Evolutionary conservation across 1,140 invertebrate species (phyloP).

Genomic region (Rhopalosiphum padi): DNA sequence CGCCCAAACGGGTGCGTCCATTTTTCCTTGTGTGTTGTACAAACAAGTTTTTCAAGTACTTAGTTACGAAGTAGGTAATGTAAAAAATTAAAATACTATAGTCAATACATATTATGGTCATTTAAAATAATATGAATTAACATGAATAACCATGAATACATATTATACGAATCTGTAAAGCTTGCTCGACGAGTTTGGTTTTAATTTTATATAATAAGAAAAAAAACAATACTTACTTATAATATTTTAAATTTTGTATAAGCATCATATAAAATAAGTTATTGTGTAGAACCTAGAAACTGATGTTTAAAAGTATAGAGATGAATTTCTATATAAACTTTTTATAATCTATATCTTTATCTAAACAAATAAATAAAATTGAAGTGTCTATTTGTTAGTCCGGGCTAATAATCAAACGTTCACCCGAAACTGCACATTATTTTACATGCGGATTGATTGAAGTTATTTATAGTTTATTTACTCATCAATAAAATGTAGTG

Average conservation of each 20-base stretch:
- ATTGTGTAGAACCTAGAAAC: neutral
- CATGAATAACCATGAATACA: neutral
- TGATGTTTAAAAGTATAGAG: neutral
- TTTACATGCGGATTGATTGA: neutral
- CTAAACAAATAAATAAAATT: neutral
- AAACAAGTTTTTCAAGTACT: conserved; percentile 25
- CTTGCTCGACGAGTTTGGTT: neutral
- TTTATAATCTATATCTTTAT: neutral
- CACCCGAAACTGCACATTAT: neutral
- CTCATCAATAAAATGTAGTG: neutral
- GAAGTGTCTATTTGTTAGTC: neutral
- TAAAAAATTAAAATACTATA: neutral
- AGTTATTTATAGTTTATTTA: neutral
- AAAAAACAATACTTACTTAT: neutral
- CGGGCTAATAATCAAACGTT: neutral
- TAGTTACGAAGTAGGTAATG: neutral
- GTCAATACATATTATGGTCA: neutral
- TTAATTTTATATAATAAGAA: neutral
- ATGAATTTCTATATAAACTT: neutral
- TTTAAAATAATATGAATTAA: conserved; percentile 20
- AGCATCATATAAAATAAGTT: neutral
- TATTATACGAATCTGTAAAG: neutral
- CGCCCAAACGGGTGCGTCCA: neutral
- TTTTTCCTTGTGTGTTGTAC: neutral
- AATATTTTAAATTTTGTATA: no score